Evolutionary conservation across 1,140 invertebrate genomes (phyloP).

Genomic region (Diorhabda elongata): DNA sequence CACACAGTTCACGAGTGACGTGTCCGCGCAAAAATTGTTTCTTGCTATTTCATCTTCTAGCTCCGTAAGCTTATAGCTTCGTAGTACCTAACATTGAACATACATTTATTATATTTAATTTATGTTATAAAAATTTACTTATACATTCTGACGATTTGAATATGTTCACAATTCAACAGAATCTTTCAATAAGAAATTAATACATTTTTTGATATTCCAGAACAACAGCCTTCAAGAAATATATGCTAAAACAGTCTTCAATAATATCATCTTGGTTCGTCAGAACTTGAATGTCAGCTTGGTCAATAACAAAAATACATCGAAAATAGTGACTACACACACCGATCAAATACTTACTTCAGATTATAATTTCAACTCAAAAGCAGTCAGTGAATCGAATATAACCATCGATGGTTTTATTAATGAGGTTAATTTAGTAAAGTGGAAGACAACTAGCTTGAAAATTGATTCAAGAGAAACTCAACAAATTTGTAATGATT

Average conservation of each 20-base stretch:
- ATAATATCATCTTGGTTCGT: slow-evolving; percentile 39
- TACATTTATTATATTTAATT: too few species aligned
- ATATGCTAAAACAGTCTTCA: slow-evolving; percentile 38
- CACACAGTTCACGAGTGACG: too few species aligned
- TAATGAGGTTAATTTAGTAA: slow-evolving; percentile 37
- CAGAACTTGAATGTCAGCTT: slow-evolving; percentile 30
- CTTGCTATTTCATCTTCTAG: too few species aligned
- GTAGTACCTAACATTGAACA: too few species aligned
- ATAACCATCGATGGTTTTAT: slow-evolving; percentile 33
- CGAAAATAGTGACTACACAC: slow-evolving; percentile 40
- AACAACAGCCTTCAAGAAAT: slow-evolving; percentile 34
- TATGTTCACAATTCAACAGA: not conserved
- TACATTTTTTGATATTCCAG: slow-evolving; percentile 26
- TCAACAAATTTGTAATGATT: slow-evolving; percentile 42
- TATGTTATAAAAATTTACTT: too few species aligned
- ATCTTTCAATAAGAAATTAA: not conserved
- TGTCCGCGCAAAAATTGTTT: too few species aligned
- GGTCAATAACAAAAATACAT: slow-evolving; percentile 41
- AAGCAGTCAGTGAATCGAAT: slow-evolving; percentile 29
- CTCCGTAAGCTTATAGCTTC: too few species aligned
- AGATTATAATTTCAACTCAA: slow-evolving; percentile 33
- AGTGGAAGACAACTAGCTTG: slow-evolving; percentile 41
- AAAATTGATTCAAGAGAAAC: slow-evolving; percentile 20
- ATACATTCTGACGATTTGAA: too few species aligned
- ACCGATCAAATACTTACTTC: slow-evolving; percentile 40